These are phyloP conservation scores for Cetonia aurata DNA, from an alignment of 2,888 invertebrate species.

Conservation along the genomic window DNA sequence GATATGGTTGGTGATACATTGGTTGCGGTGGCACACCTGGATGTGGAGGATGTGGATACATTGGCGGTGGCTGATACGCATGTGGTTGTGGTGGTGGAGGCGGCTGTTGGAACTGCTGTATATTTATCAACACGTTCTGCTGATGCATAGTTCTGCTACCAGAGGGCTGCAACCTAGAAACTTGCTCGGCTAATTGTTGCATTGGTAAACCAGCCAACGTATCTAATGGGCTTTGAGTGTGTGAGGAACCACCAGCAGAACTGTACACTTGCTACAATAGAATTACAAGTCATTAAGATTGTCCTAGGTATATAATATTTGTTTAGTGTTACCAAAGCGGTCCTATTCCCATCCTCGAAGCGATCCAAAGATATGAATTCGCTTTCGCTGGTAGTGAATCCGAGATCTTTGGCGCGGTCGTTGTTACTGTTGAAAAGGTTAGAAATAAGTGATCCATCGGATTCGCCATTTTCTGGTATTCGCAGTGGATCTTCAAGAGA, in stretches of 20 bases:
- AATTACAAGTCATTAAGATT: slow-evolving; percentile 16
- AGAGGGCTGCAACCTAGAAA: slow-evolving; percentile 63
- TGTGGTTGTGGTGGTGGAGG: slow-evolving; percentile 64
- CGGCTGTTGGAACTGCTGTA: slow-evolving; percentile 73
- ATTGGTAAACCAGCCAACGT: slow-evolving; percentile 65
- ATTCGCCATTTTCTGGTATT: slow-evolving; percentile 55
- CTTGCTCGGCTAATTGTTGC: slow-evolving; percentile 68
- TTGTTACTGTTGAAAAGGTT: slow-evolving; percentile 60
- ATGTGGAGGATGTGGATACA: slow-evolving; percentile 62
- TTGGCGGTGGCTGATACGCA: slow-evolving; percentile 67
- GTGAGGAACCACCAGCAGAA: slow-evolving; percentile 50
- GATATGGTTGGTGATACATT: slow-evolving; percentile 59
- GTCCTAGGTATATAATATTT: too few relatives aligned
- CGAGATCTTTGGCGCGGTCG: slow-evolving; percentile 63
- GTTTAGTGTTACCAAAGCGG: slow-evolving; percentile 58
- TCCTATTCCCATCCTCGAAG: slow-evolving; percentile 60
- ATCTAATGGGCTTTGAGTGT: slow-evolving; percentile 56
- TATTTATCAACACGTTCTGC: slow-evolving; percentile 76
- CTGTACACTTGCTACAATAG: slow-evolving; percentile 62
- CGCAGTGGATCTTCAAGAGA: slow-evolving; percentile 63
- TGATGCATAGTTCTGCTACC: slow-evolving; percentile 68
- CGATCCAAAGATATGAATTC: slow-evolving; percentile 65
- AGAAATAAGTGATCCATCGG: slow-evolving; percentile 60
- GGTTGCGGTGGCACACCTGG: slow-evolving; percentile 63
- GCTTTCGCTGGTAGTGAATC: slow-evolving; percentile 63